Percentiles rank a stretch among this genome's conserved stretches.
These are phyloP conservation scores for Phocides pigmalion DNA, from an alignment of 1,140 invertebrate genomes.

Conservation along the genomic window DNA sequence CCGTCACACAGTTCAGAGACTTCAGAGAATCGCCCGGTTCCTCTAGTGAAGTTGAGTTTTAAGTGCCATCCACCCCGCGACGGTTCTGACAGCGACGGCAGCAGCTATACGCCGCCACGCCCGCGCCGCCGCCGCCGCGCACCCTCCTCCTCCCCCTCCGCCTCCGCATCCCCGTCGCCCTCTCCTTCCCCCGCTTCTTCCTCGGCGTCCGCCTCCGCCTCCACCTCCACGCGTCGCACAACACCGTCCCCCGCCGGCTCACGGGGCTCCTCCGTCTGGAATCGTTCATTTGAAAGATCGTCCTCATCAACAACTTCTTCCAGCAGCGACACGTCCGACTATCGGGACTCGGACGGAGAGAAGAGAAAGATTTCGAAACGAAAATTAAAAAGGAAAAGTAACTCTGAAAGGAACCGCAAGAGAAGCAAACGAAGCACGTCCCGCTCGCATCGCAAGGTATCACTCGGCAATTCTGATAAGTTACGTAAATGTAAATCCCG, in stretches of 20 bases:
- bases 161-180: slow-evolving; percentile 24
- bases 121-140: slow-evolving; percentile 30
- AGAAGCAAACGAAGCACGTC: slow-evolving; percentile 39
- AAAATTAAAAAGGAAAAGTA: slow-evolving; percentile 24
- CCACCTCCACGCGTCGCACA: slow-evolving; percentile 28
- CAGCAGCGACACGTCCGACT: slow-evolving; percentile 29
- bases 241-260: slow-evolving; percentile 34
- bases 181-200: slow-evolving; percentile 16
- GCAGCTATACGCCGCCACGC: slow-evolving; percentile 47
- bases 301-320: slow-evolving; percentile 21
- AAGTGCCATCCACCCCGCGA: slow-evolving; percentile 41
- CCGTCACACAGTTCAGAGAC: slow-evolving; percentile 28
- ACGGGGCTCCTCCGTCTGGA: slow-evolving; percentile 8
- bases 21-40: slow-evolving; percentile 32
- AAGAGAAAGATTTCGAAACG: slow-evolving; percentile 22
- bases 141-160: slow-evolving; percentile 26
- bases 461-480: slow-evolving; percentile 38
- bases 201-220: slow-evolving; percentile 28
- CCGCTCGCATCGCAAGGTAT: slow-evolving; percentile 44
- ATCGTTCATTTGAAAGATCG: background rate
- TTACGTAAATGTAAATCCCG: slow-evolving; percentile 56
- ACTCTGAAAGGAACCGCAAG: slow-evolving; percentile 28
- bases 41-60: slow-evolving; percentile 61
- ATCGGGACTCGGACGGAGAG: slow-evolving; percentile 20
- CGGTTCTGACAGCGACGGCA: slow-evolving; percentile 52